phyloP scores from a whole-genome alignment of 2,888 invertebrate genomes.

The Leptinotarsa rubiginosa region DNA sequence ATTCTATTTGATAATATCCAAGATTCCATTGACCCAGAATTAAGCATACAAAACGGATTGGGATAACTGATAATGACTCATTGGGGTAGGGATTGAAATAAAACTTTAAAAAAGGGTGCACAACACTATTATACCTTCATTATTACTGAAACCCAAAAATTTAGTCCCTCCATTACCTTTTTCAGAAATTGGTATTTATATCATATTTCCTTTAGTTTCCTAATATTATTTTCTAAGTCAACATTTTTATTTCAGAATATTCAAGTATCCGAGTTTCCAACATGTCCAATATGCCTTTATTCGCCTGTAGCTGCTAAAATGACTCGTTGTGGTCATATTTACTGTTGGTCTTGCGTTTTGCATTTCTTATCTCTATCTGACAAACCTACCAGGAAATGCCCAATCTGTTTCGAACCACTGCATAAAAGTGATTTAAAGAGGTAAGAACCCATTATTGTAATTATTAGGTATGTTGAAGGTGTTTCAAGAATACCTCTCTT shows the following conservation, averaged over 20 bases:
- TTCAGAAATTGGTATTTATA: too few relatives aligned
- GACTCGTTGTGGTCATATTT: constrained; percentile 94
- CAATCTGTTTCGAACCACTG: constrained; percentile 90
- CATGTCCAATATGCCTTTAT: constrained; percentile 94
- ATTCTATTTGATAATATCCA: too few relatives aligned
- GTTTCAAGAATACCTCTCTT: background rate
- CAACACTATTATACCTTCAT: too few relatives aligned
- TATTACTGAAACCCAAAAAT: too few relatives aligned
- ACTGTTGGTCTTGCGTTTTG: constrained; percentile 95
- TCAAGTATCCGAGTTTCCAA: constrained; percentile 75
- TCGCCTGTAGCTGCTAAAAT: constrained; percentile 90
- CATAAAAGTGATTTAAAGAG: constrained; percentile 86
- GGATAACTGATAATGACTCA: too few relatives aligned
- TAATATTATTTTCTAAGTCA: background rate
- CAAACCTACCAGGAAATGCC: constrained; percentile 86
- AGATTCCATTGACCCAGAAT: too few relatives aligned
- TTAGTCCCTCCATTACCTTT: too few relatives aligned
- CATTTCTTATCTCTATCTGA: constrained; percentile 92
- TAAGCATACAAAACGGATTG: too few relatives aligned
- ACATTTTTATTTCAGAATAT: constrained; percentile 68
- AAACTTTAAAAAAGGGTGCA: too few relatives aligned
- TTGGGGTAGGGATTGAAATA: too few relatives aligned
- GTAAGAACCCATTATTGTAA: constrained; percentile 61
- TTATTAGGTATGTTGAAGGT: constrained; percentile 11
- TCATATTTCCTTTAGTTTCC: background rate